phyloP scores from a whole-genome alignment of 2,797 vertebrate genomes.

The Meriones psammophilus region DNA sequence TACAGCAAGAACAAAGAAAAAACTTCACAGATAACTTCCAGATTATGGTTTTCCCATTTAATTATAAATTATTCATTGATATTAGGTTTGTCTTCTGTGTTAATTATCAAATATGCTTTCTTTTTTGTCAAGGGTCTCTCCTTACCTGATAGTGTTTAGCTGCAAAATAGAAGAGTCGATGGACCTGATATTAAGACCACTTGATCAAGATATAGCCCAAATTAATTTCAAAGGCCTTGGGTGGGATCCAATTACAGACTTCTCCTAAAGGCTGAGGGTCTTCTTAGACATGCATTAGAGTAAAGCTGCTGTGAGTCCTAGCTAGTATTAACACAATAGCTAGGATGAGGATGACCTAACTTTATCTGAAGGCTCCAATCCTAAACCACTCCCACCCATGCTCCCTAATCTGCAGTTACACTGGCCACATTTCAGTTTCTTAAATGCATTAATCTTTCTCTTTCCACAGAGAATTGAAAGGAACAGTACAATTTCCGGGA shows the following conservation, averaged over 20 bases:
- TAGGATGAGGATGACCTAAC: not conserved
- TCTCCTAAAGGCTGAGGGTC: not conserved
- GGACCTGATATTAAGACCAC: not conserved
- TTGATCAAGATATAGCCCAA: not conserved
- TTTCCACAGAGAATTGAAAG: not conserved
- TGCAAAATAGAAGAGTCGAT: not conserved
- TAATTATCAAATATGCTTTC: not conserved
- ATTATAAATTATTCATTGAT: not conserved
- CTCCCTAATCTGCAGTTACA: not conserved
- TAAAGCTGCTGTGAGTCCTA: not conserved
- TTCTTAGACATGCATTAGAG: not conserved
- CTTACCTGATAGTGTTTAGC: not conserved
- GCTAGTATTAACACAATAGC: not conserved
- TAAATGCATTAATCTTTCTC: not conserved
- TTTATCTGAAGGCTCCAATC: not conserved
- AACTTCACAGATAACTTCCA: not conserved
- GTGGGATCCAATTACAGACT: not conserved
- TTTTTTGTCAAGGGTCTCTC: not conserved
- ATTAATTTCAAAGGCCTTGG: not conserved
- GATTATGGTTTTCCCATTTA: not conserved
- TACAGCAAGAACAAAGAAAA: not conserved
- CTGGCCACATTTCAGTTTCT: not conserved
- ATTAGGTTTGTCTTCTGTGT: not conserved
- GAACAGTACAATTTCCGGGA: not conserved
- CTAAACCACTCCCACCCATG: not conserved